phyloP scores from a whole-genome alignment of 2,113 vertebrate genomes.

The Pomatorhinus ruficollis region DNA sequence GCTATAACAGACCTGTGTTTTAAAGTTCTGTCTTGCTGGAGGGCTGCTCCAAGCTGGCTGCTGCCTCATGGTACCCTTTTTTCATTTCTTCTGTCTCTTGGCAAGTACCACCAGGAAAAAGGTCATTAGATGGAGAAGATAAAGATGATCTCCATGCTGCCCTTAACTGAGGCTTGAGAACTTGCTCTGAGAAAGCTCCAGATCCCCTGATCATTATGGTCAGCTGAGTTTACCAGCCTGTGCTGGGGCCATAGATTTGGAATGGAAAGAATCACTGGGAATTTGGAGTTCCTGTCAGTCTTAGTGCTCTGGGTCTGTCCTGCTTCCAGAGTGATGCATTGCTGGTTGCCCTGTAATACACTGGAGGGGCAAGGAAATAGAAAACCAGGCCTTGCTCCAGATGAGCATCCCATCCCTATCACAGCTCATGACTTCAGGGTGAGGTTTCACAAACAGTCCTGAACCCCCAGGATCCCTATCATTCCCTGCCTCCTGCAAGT shows the following conservation, averaged over 20 bases:
- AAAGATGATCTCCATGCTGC: not conserved
- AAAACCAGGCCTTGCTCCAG: not conserved
- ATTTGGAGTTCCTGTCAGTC: not conserved
- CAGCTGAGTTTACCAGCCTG: not conserved
- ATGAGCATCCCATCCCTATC: not conserved
- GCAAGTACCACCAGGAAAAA: not conserved
- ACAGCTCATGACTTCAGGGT: not conserved
- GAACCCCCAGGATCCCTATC: not conserved
- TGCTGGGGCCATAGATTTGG: not conserved
- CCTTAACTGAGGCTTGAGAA: not conserved
- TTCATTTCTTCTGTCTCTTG: not conserved
- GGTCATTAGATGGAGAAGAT: not conserved
- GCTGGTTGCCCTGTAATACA: not conserved
- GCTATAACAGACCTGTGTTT: not conserved
- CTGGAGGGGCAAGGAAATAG: not conserved
- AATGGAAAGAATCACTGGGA: not conserved
- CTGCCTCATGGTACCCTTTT: not conserved
- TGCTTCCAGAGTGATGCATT: not conserved
- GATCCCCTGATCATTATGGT: not conserved
- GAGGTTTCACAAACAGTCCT: not conserved
- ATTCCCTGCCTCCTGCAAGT: not conserved
- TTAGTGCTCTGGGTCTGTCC: not conserved
- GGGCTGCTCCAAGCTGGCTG: not conserved
- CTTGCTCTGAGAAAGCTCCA: not conserved
- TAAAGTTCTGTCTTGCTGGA: not conserved